phyloP scores from a whole-genome alignment of 2,888 invertebrate species.

The Campaea margaritaria region DNA sequence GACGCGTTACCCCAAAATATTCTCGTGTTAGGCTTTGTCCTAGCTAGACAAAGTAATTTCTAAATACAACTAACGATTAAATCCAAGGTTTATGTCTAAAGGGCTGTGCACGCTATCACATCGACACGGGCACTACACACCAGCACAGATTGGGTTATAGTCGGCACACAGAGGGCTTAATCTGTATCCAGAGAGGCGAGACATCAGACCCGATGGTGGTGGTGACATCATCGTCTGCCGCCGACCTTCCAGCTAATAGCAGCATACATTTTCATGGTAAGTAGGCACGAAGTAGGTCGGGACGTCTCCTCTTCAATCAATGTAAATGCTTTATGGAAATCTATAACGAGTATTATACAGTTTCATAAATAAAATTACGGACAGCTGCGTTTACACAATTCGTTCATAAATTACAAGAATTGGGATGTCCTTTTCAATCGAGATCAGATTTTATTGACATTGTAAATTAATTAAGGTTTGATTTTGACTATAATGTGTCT shows the following conservation, averaged over 20 bases:
- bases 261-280: slow-evolving; percentile 69
- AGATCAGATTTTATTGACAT: slow-evolving; percentile 36
- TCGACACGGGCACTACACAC: slow-evolving; percentile 2
- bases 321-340: slow-evolving; percentile 64
- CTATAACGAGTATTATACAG: slow-evolving; percentile 36
- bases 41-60: not conserved
- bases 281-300: slow-evolving; percentile 60
- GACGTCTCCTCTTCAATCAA: slow-evolving; percentile 64
- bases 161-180: slow-evolving; percentile 55
- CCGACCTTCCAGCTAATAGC: slow-evolving; percentile 75
- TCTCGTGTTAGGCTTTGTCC: not conserved
- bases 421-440: slow-evolving; percentile 42
- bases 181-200: slow-evolving; percentile 63
- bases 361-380: slow-evolving; percentile 32
- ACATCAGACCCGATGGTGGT: slow-evolving; percentile 70
- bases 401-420: slow-evolving; percentile 22
- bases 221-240: slow-evolving; percentile 77
- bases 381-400: slow-evolving; percentile 15
- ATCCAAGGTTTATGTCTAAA: slow-evolving; percentile 6
- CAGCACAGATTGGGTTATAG: slow-evolving; percentile 8
- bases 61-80: not conserved
- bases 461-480: slow-evolving; percentile 29
- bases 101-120: slow-evolving; percentile 6
- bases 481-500: slow-evolving; percentile 11
- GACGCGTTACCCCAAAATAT: too few species aligned